Percentiles rank a stretch among this genome's conserved stretches.
Evolutionary conservation across 2,113 vertebrate species (phyloP).

Genomic region (Ammodytes marinus): DNA sequence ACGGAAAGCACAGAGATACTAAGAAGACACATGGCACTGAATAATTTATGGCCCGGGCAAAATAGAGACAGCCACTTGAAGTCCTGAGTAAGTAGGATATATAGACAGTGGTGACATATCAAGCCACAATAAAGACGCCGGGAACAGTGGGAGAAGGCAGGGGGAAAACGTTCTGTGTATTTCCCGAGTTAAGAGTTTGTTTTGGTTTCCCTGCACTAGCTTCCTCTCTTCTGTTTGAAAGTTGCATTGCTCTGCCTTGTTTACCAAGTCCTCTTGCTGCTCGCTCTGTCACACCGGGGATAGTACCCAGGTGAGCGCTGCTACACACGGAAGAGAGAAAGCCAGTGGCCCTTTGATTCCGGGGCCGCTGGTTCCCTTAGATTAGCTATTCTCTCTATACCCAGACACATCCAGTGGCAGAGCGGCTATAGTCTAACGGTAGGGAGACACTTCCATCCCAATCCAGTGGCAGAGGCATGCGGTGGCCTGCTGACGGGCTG

Average conservation of each 20-base stretch:
- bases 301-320: slow-evolving; percentile 81
- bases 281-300: slow-evolving; percentile 79
- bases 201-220: slow-evolving; percentile 82
- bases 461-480: slow-evolving; percentile 61
- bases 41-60: slow-evolving; percentile 87
- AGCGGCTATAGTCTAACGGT: slow-evolving; percentile 68
- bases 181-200: slow-evolving; percentile 85
- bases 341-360: slow-evolving; percentile 82
- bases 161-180: slow-evolving; percentile 79
- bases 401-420: slow-evolving; percentile 78
- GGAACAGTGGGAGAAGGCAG: slow-evolving; percentile 79
- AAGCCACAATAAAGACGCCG: slow-evolving; percentile 87
- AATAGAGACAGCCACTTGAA: slow-evolving; percentile 87
- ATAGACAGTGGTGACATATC: slow-evolving; percentile 88
- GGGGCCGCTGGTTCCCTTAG: slow-evolving; percentile 78
- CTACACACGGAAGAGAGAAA: slow-evolving; percentile 77
- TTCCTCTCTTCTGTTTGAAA: slow-evolving; percentile 84
- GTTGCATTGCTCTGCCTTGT: slow-evolving; percentile 85
- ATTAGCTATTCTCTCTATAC: slow-evolving; percentile 84
- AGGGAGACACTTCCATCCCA: slow-evolving; percentile 78
- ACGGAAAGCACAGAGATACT: slow-evolving; percentile 83
- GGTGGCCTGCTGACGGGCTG: slow-evolving; percentile 64
- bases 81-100: slow-evolving; percentile 87
- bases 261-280: slow-evolving; percentile 84
- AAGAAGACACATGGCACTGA: slow-evolving; percentile 85